A percentile compares a stretch with the other conserved stretches of the same genome.
Conservation (phyloP, 1,140 invertebrate species). For the Zaprionus nigranus region DNA sequence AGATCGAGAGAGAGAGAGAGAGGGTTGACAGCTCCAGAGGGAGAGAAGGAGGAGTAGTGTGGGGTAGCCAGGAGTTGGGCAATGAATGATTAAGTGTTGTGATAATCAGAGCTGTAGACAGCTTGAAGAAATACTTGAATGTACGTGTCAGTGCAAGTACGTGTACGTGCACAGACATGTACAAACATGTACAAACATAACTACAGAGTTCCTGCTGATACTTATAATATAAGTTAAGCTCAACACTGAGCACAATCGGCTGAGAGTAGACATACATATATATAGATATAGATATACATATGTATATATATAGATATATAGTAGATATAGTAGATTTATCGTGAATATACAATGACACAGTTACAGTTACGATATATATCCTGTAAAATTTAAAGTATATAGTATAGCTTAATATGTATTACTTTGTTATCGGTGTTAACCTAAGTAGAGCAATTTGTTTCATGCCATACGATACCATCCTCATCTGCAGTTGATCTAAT, state of each 20-base stretch:
- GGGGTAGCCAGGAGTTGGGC: constrained; percentile 12
- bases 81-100: constrained; percentile 55
- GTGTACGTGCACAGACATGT: not conserved
- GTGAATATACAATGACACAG: not conserved
- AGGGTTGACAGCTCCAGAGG: not conserved
- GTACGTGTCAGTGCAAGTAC: constrained; percentile 8
- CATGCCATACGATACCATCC: too few species aligned
- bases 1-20: constrained; percentile 32
- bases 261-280: too few species aligned
- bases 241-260: too few species aligned
- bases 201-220: constrained; percentile 4
- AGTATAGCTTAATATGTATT: too few species aligned
- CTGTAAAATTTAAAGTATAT: too few species aligned
- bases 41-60: constrained; percentile 1
- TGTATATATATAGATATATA: not conserved
- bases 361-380: too few species aligned
- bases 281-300: too few species aligned
- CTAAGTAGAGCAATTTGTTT: too few species aligned
- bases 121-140: constrained; percentile 16
- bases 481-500: too few species aligned
- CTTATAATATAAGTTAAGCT: too few species aligned
- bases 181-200: constrained; percentile 9
- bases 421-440: too few species aligned
- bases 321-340: not conserved
- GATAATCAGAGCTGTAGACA: constrained; percentile 67